These are phyloP conservation scores for Calyptommatus sinebrachiatus DNA, from an alignment of 2,113 vertebrate genomes.

Conservation along the genomic window DNA sequence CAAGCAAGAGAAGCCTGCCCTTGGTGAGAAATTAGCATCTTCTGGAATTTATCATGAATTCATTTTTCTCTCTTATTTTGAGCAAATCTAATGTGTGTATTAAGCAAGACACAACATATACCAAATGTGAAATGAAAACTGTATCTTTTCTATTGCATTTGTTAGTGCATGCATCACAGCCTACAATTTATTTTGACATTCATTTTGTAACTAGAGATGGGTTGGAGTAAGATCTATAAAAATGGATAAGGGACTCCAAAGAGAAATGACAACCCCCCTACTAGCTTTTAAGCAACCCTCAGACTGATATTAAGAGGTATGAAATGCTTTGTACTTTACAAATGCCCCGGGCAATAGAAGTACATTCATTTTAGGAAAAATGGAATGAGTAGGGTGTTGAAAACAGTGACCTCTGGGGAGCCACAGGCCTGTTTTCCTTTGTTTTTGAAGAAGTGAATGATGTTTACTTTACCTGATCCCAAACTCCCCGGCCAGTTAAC, in stretches of 20 bases:
- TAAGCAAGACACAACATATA: not conserved
- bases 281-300: not conserved
- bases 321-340: not conserved
- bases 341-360: conserved; percentile 17
- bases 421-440: not conserved
- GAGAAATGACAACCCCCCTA: not conserved
- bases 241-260: conserved; percentile 6
- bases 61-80: not conserved
- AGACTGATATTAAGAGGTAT: conserved; percentile 12
- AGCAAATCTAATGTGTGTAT: not conserved
- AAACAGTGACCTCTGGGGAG: not conserved
- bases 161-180: not conserved
- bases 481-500: not conserved
- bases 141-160: not conserved
- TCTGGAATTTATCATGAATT: not conserved
- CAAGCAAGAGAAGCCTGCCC: not conserved
- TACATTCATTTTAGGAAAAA: conserved; percentile 6
- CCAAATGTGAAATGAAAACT: conserved; percentile 2
- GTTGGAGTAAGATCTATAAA: not conserved
- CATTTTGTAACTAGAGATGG: not conserved
- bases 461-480: not conserved
- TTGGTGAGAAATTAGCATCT: not conserved
- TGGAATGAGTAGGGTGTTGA: not conserved
- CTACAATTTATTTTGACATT: conserved; percentile 5
- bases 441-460: conserved; percentile 1